Percentiles rank a stretch among this genome's conserved stretches.
phyloP scores from a whole-genome alignment of 1,140 invertebrate genomes.

The Pteromalus puparum region DNA sequence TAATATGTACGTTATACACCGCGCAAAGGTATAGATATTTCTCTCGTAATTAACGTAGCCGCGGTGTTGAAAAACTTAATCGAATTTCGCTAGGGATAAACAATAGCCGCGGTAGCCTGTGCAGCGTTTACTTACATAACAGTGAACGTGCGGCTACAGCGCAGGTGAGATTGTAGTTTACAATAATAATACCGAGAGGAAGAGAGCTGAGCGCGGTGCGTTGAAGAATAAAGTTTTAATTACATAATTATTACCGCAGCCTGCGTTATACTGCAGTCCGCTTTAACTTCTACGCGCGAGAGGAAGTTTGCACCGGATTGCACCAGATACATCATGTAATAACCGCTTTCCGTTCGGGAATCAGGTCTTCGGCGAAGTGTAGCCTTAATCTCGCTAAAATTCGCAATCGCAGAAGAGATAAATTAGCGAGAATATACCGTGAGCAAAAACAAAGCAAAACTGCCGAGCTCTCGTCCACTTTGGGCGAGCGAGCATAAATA shows the following conservation, averaged over 20 bases:
- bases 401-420: neutral
- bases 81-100: too few relatives aligned
- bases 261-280: too few relatives aligned
- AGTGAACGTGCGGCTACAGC: neutral
- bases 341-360: neutral
- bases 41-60: too few relatives aligned
- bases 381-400: neutral
- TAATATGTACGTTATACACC: too few relatives aligned
- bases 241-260: neutral
- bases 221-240: neutral
- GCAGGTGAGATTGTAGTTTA: neutral
- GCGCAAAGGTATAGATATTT: too few relatives aligned
- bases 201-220: neutral
- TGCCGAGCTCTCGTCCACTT: neutral
- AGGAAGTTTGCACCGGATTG: neutral
- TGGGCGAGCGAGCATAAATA: neutral
- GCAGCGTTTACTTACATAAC: too few relatives aligned
- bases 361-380: neutral
- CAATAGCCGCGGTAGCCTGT: too few relatives aligned
- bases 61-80: too few relatives aligned
- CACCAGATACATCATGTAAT: neutral
- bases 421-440: constrained; percentile 6
- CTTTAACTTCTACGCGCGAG: neutral
- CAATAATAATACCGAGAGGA: neutral
- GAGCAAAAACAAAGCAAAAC: neutral